Base-by-base conservation (phyloP, 2,888 invertebrate genomes). In the Cheiracanthium punctorium region DNA sequence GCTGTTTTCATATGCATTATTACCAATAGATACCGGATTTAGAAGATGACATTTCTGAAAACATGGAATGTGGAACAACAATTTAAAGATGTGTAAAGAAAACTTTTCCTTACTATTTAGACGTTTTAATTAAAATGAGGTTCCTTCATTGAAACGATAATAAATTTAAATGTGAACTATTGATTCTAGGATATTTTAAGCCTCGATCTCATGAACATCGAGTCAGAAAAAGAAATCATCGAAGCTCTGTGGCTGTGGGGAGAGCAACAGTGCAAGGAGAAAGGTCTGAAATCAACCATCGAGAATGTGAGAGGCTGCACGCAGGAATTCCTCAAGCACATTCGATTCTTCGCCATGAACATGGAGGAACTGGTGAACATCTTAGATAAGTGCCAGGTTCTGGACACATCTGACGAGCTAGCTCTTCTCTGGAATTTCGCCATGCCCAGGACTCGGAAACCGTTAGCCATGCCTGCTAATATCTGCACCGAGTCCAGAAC, bases 191-290 rank as follows among this genome's bases (percentile, higher is more conserved):
- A 72, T 30, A 73, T 87, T 28, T 14, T 87, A 48, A 52, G 20
- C 5, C 58, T 81, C 37, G 76, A 87, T 29, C n/a, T 81, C n/a
- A 74, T 87, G 81, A 72, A 77, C 37, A 73, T 87, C 17, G 72
- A 76, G 12, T 81, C 87, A 0, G 87, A 87, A 20, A 17, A 10
- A 1, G 80, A 80, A 2, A 33, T 87, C 7, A 65, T 81, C 5
- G 72, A 81, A 73, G 76, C 81, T 12, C 12, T 87, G 0, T 81
- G 80, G 80, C 14, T 14, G 0, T 87, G 87, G 87, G 81, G 81
- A 0, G 29, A 73, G 12, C 37, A 77, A 20, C 81, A 69, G 14
- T 87, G 87, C 41, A 33, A 73, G 52, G 71, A 65, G n/a, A 24
- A n/a, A 0, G 70, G 75, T 10, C 10, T 77, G 4, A 58, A 64